Percentiles rank a stretch among this genome's conserved stretches.
phyloP scores from a whole-genome alignment of 2,888 invertebrate species.

The Eustalomyia histrio region DNA sequence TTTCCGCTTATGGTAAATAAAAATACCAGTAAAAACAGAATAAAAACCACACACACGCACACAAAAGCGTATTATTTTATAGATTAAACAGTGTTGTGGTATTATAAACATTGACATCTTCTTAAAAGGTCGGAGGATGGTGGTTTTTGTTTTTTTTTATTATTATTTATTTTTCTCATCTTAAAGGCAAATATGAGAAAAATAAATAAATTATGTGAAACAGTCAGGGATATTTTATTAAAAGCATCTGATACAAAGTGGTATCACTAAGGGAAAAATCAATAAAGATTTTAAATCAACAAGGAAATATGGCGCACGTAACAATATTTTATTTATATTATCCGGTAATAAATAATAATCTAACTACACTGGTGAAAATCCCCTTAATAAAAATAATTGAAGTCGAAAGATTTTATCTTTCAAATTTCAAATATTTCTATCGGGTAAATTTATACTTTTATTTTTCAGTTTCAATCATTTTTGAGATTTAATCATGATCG shows the following conservation, averaged over 20 bases:
- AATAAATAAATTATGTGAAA: neutral
- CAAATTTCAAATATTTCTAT: too few relatives aligned
- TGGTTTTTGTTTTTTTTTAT: slow-evolving; percentile 19
- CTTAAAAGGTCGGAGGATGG: slow-evolving; percentile 28
- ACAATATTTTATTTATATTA: too few relatives aligned
- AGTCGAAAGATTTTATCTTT: too few relatives aligned
- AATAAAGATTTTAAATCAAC: too few relatives aligned
- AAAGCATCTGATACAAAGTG: neutral
- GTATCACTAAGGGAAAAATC: too few relatives aligned
- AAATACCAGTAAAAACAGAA: slow-evolving; percentile 13
- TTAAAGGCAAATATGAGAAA: slow-evolving; percentile 48
- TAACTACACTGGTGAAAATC: too few relatives aligned
- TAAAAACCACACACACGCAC: slow-evolving; percentile 13
- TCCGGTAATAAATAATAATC: too few relatives aligned
- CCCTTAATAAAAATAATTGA: too few relatives aligned
- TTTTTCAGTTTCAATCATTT: too few relatives aligned
- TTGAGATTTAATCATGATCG: too few relatives aligned
- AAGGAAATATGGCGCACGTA: too few relatives aligned
- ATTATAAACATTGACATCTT: slow-evolving; percentile 55
- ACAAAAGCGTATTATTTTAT: slow-evolving; percentile 42
- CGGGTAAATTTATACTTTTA: too few relatives aligned
- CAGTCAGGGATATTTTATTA: neutral
- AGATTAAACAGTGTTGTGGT: slow-evolving; percentile 16
- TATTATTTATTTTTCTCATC: slow-evolving; percentile 60
- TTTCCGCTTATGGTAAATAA: slow-evolving; percentile 58